Evolutionary conservation across 2,113 vertebrate genomes (phyloP).

Genomic region (Piaya cayana): DNA sequence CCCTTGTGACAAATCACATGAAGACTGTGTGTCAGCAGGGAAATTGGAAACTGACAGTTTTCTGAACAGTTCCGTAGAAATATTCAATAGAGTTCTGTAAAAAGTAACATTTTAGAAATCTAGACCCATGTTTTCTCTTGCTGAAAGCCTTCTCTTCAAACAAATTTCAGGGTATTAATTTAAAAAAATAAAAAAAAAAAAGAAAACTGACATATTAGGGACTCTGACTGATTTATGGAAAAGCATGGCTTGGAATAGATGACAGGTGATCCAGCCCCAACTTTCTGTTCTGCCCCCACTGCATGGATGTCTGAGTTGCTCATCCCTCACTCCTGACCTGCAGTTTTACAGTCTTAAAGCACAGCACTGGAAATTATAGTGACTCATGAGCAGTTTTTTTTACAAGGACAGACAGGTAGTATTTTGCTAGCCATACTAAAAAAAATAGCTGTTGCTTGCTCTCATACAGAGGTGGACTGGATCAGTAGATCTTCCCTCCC

Average conservation of each 20-base stretch:
- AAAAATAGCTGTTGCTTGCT: not conserved
- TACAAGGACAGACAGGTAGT: not conserved
- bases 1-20: constrained; percentile 37
- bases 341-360: not conserved
- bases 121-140: not conserved
- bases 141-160: not conserved
- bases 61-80: constrained; percentile 15
- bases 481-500: not conserved
- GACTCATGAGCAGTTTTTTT: not conserved
- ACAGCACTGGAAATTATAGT: not conserved
- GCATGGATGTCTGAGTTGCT: not conserved
- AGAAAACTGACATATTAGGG: not conserved
- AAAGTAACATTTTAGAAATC: not conserved
- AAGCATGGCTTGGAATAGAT: not conserved
- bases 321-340: not conserved
- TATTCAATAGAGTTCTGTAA: not conserved
- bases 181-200: not conserved
- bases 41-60: constrained; percentile 28
- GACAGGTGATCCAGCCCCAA: not conserved
- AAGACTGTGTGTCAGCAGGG: not conserved
- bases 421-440: not conserved
- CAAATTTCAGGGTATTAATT: not conserved
- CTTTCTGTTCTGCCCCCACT: rapidly evolving
- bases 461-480: not conserved
- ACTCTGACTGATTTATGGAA: not conserved